Evolutionary conservation across 2,113 vertebrate genomes (phyloP).

Genomic region (Indicator maculatus): DNA sequence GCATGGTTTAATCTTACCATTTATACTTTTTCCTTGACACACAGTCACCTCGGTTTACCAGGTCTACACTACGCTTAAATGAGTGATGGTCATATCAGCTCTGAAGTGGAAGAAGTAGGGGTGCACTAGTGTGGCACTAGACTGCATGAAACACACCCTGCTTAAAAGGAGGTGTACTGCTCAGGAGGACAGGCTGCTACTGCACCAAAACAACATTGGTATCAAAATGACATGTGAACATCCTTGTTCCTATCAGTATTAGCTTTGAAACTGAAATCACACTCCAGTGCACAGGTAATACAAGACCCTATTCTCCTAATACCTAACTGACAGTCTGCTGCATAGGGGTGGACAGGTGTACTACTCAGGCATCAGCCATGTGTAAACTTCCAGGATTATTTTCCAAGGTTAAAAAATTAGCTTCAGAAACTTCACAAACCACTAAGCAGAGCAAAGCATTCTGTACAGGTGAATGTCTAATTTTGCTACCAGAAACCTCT

Average conservation of each 20-base stretch:
- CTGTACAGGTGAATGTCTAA: background rate
- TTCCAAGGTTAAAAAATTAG: background rate
- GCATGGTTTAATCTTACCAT: background rate
- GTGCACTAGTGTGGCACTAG: background rate
- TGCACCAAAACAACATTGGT: background rate
- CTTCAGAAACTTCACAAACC: background rate
- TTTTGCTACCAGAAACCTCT: background rate
- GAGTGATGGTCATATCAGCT: background rate
- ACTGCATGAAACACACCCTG: background rate
- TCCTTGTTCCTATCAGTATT: background rate
- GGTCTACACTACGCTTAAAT: rapidly evolving
- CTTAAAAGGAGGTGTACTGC: background rate
- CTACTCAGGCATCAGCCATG: rapidly evolving
- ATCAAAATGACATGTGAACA: background rate
- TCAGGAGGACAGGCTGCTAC: background rate
- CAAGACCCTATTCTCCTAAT: background rate
- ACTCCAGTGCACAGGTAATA: background rate
- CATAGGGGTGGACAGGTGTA: background rate
- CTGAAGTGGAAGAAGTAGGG: background rate
- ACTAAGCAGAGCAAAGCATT: background rate
- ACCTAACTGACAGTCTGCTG: background rate
- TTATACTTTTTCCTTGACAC: background rate
- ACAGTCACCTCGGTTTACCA: background rate
- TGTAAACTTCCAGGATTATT: background rate
- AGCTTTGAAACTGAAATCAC: background rate